Evolutionary conservation across 2,113 vertebrate species (phyloP).

Genomic region (Nanorana parkeri): DNA sequence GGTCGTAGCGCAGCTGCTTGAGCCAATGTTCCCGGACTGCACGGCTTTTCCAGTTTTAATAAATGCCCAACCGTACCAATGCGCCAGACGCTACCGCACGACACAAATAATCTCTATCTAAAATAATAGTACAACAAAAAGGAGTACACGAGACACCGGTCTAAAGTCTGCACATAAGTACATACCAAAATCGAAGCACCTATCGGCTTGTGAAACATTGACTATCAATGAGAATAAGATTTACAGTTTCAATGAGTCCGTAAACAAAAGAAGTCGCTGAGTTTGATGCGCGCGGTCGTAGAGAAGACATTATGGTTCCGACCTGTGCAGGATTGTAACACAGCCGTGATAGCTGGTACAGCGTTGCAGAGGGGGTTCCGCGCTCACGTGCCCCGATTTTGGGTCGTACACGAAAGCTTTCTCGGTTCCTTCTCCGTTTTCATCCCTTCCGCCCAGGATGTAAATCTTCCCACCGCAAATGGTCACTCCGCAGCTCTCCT

Average conservation of each 20-base stretch:
- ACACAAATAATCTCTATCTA: not conserved
- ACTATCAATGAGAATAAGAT: conserved; percentile 1
- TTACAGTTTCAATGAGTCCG: not conserved
- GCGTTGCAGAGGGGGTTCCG: conserved; percentile 68
- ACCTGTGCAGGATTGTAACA: conserved; percentile 73
- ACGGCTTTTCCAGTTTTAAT: too few species aligned
- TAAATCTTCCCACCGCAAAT: conserved; percentile 76
- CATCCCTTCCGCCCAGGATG: conserved; percentile 76
- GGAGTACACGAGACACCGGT: not conserved
- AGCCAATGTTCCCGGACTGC: too few species aligned
- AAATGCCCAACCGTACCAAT: not conserved
- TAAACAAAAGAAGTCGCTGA: not conserved
- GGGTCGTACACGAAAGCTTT: conserved; percentile 71
- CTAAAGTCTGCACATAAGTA: not conserved
- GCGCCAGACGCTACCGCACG: not conserved
- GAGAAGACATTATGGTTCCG: conserved; percentile 58
- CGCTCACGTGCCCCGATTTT: conserved; percentile 59
- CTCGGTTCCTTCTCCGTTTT: conserved; percentile 68
- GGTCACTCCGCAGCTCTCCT: conserved; percentile 80
- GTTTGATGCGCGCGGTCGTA: not conserved
- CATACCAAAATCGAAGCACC: not conserved
- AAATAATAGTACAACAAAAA: not conserved
- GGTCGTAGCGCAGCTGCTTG: too few species aligned
- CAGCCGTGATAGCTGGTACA: conserved; percentile 79
- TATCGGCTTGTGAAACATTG: not conserved